Conservation (phyloP, 1,140 invertebrate species). For the Lysiphlebus fabarum region DNA sequence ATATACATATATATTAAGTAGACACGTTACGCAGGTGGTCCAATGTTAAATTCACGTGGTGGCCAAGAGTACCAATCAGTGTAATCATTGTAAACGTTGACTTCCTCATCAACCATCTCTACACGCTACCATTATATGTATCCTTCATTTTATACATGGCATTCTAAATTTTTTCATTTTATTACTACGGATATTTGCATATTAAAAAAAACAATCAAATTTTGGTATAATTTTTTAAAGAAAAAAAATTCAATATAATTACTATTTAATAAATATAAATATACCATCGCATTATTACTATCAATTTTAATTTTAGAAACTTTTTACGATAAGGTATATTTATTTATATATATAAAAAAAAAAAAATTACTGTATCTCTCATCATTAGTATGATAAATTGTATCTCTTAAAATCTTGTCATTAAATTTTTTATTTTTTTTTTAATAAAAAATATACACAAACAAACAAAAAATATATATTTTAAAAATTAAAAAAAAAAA, state of each 20-base stretch:
- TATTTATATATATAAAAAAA: too few species aligned
- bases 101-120: conserved; percentile 28
- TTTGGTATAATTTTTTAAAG: too few species aligned
- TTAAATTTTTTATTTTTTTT: too few species aligned
- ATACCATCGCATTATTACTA: not conserved
- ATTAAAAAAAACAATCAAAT: conserved; percentile 15
- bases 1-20: too few species aligned
- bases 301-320: too few species aligned
- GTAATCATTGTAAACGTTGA: conserved; percentile 26
- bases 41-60: conserved; percentile 8
- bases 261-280: not conserved
- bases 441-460: too few species aligned
- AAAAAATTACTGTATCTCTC: too few species aligned
- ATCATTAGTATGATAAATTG: too few species aligned
- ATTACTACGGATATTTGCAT: conserved; percentile 15
- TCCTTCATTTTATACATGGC: conserved; percentile 19
- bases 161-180: not conserved
- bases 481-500: too few species aligned
- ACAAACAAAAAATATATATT: too few species aligned
- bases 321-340: too few species aligned
- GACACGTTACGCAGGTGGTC: conserved; percentile 23
- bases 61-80: conserved; percentile 16
- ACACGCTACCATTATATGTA: conserved; percentile 18
- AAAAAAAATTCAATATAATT: not conserved
- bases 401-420: too few species aligned